Conservation (phyloP, 1,140 invertebrate species). For the Theocolax elegans region DNA sequence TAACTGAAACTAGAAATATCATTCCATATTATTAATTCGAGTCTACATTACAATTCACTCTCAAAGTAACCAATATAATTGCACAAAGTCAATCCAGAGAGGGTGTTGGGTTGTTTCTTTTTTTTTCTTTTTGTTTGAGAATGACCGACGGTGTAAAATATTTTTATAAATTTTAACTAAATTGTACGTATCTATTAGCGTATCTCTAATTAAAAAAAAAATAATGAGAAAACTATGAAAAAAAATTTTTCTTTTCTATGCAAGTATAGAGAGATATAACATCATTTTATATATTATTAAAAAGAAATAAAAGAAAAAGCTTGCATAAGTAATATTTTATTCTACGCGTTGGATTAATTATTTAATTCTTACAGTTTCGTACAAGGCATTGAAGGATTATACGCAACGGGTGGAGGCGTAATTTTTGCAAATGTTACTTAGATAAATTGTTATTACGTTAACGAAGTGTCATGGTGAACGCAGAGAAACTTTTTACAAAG, state of each 20-base stretch:
- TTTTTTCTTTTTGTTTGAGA: too few species aligned
- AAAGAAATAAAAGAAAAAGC: not conserved
- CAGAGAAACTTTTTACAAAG: slow-evolving; percentile 13
- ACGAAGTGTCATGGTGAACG: not conserved
- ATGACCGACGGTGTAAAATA: slow-evolving; percentile 16
- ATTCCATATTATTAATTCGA: slow-evolving; percentile 4
- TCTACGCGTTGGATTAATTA: slow-evolving; percentile 5
- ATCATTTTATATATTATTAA: too few species aligned
- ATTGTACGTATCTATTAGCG: slow-evolving; percentile 11
- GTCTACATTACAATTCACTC: not conserved
- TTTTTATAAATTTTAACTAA: slow-evolving; percentile 36
- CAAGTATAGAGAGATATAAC: too few species aligned
- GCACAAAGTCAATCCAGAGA: slow-evolving; percentile 6
- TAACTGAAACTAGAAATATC: slow-evolving; percentile 2
- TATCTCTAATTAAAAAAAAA: not conserved
- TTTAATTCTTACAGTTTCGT: slow-evolving; percentile 20
- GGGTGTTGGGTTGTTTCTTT: too few species aligned
- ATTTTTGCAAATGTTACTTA: slow-evolving; percentile 38
- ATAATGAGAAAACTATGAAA: not conserved
- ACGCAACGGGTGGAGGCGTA: slow-evolving; percentile 33
- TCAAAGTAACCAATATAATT: slow-evolving; percentile 9
- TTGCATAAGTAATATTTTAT: slow-evolving; percentile 30
- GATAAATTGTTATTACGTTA: slow-evolving; percentile 33
- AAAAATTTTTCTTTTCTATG: too few species aligned
- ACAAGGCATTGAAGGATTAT: slow-evolving; percentile 31